phyloP scores from a whole-genome alignment of 1,140 invertebrate species.

The Drosophila paulistorum region DNA sequence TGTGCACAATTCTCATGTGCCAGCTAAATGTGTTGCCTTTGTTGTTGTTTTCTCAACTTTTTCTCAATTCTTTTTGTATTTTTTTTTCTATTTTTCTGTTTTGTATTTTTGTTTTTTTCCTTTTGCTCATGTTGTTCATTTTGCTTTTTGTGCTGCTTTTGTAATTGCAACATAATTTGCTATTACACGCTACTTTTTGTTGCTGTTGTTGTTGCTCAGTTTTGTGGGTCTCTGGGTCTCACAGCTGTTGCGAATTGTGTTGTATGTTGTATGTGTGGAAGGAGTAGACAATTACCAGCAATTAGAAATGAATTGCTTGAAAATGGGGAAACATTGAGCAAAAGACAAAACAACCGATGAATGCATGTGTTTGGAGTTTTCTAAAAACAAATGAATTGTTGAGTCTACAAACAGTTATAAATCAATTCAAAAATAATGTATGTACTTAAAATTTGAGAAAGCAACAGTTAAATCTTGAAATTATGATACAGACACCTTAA shows the following conservation, averaged over 20 bases:
- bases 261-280: background rate
- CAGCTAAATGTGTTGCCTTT: conserved; percentile 40
- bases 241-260: conserved; percentile 64
- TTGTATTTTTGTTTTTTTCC: conserved; percentile 34
- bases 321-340: conserved; percentile 50
- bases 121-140: conserved; percentile 50
- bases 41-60: conserved; percentile 42
- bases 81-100: conserved; percentile 22
- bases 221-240: conserved; percentile 78
- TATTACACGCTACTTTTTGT: conserved; percentile 70
- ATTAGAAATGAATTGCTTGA: conserved; percentile 78
- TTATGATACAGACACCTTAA: too few relatives aligned
- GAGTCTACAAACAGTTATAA: conserved; percentile 8
- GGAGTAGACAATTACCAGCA: conserved; percentile 75
- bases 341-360: conserved; percentile 37
- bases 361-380: background rate
- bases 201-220: conserved; percentile 48
- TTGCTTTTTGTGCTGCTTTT: conserved; percentile 72
- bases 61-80: conserved; percentile 33
- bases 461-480: background rate
- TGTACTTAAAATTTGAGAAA: background rate
- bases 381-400: background rate
- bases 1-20: conserved; percentile 61
- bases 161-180: conserved; percentile 81
- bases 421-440: background rate